phyloP scores from a whole-genome alignment of 2,888 invertebrate genomes.

The Tenodera sinensis region DNA sequence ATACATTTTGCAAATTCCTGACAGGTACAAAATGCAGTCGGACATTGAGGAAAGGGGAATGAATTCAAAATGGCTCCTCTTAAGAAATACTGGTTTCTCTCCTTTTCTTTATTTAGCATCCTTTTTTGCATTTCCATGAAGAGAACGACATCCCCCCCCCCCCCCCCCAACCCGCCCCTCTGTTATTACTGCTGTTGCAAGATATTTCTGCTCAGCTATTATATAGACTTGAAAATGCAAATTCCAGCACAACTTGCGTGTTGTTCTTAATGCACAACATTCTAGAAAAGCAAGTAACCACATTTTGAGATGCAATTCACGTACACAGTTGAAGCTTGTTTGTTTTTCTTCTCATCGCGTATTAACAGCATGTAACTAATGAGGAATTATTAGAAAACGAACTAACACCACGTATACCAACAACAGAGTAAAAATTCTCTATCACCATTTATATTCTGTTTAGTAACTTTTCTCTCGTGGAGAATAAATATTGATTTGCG shows the following conservation, averaged over 20 bases:
- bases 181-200: too few species aligned
- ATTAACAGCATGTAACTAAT: background rate
- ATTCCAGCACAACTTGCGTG: background rate
- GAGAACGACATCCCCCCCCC: background rate
- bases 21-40: constrained; percentile 27
- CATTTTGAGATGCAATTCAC: background rate
- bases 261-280: background rate
- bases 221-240: background rate
- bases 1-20: constrained; percentile 27
- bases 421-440: too few species aligned
- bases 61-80: constrained; percentile 24
- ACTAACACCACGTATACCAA: too few species aligned
- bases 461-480: too few species aligned
- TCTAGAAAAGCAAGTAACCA: too few species aligned
- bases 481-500: too few species aligned
- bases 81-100: background rate
- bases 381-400: background rate
- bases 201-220: too few species aligned
- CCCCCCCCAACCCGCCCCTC: too few species aligned
- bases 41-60: constrained; percentile 16
- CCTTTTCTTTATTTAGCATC: background rate
- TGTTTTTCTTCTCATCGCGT: background rate
- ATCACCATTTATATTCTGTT: too few species aligned
- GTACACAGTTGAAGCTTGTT: background rate
- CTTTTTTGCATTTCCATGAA: background rate